A percentile compares a stretch with the other conserved stretches of the same genome.
Conservation (phyloP, 2,888 invertebrate species). For the Stenurella melanura region DNA sequence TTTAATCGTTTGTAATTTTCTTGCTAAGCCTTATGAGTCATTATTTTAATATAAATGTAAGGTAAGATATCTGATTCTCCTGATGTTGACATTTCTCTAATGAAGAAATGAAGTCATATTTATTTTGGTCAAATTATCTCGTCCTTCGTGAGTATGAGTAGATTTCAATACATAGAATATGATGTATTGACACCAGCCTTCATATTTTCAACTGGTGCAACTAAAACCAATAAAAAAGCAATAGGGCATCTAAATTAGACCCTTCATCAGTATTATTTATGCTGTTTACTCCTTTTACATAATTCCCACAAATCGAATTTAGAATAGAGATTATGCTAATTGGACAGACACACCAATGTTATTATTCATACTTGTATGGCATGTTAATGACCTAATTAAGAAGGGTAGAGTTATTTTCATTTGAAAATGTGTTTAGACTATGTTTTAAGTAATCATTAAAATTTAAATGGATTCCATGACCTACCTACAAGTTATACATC, state of each 20-base stretch:
- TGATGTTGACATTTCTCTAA: slow-evolving; percentile 49
- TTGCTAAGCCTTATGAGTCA: slow-evolving; percentile 17
- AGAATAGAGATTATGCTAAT: slow-evolving; percentile 13
- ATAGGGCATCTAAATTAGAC: not conserved
- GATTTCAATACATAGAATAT: slow-evolving; percentile 9
- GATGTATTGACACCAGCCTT: not conserved
- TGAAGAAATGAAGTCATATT: slow-evolving; percentile 54
- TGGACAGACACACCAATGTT: not conserved
- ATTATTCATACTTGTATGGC: not conserved
- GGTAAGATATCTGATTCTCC: slow-evolving; percentile 32
- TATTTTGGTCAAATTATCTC: slow-evolving; percentile 51
- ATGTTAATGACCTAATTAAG: slow-evolving; percentile 24
- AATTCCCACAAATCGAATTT: not conserved
- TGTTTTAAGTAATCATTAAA: not conserved
- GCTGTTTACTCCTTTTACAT: slow-evolving; percentile 7
- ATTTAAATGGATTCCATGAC: slow-evolving; percentile 28
- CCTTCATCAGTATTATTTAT: not conserved
- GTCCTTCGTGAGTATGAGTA: slow-evolving; percentile 21
- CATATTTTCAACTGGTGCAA: not conserved
- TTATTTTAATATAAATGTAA: slow-evolving; percentile 20
- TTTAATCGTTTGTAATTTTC: not conserved
- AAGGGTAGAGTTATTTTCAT: not conserved
- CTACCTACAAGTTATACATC: slow-evolving; percentile 8
- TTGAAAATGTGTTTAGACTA: not conserved
- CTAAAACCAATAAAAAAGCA: not conserved